phyloP scores from a whole-genome alignment of 2,113 vertebrate species.

The Oreotrochilus melanogaster region DNA sequence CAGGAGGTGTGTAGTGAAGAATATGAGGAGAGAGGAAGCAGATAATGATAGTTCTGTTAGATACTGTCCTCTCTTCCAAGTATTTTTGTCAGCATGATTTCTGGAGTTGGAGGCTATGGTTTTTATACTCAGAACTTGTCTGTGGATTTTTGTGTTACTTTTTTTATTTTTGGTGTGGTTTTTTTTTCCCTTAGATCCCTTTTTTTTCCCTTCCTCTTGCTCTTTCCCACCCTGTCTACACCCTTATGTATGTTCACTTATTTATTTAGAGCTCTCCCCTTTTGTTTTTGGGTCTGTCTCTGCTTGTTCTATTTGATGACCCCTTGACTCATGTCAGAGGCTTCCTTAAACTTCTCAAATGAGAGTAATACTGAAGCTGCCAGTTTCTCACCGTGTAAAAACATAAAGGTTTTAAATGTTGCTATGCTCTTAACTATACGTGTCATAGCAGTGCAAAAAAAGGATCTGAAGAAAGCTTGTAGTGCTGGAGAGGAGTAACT shows the following conservation, averaged over 20 bases:
- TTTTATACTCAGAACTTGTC: neutral
- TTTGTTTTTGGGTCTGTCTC: neutral
- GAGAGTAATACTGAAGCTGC: neutral
- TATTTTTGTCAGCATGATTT: neutral
- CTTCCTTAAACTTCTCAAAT: neutral
- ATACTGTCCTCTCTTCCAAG: neutral
- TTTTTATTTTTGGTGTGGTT: neutral
- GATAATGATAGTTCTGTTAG: neutral
- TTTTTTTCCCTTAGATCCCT: too few relatives aligned
- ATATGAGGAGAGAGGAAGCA: neutral
- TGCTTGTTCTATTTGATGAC: neutral
- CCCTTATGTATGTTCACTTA: neutral
- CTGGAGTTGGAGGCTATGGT: neutral
- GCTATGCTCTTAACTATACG: neutral
- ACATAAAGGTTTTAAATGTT: neutral
- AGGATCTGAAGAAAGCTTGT: neutral
- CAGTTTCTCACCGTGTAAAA: neutral
- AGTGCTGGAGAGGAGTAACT: neutral
- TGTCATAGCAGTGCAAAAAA: neutral
- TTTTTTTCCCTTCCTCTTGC: neutral
- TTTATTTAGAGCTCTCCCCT: neutral
- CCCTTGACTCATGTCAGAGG: neutral
- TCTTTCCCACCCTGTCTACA: neutral
- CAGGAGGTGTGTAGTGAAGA: neutral
- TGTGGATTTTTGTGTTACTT: neutral